A percentile compares a stretch with the other conserved stretches of the same genome.
Conservation (phyloP, 1,140 invertebrate genomes). For the Micrasema minimum region DNA sequence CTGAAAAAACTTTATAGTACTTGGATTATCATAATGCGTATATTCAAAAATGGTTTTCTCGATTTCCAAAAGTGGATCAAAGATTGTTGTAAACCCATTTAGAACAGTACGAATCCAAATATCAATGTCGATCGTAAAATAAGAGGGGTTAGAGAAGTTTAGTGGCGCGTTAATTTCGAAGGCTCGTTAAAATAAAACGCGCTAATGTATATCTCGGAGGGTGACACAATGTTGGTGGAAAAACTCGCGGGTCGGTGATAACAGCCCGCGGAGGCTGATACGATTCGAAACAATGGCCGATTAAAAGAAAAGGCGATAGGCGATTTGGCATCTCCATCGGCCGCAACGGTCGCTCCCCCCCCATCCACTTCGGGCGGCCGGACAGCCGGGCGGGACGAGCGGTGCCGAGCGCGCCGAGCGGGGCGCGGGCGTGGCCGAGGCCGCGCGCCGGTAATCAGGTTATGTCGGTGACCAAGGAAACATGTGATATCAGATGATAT, state of each 20-base stretch:
- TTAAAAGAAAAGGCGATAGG: no score
- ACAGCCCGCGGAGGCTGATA: neutral
- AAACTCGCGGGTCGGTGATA: neutral
- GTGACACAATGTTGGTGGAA: conserved; percentile 27
- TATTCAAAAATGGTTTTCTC: neutral
- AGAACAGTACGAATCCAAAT: neutral
- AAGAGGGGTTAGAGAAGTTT: neutral
- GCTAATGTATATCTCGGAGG: conserved; percentile 16
- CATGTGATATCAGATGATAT: neutral
- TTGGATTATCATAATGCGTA: neutral
- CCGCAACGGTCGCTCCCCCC: neutral
- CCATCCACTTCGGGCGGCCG: neutral
- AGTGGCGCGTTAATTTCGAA: neutral
- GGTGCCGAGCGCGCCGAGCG: neutral
- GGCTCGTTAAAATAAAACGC: conserved; percentile 30
- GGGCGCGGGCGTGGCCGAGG: neutral
- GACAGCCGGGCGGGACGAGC: neutral
- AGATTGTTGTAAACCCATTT: conserved; percentile 3
- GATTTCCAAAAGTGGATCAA: conserved; percentile 21
- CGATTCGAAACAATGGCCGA: conserved; percentile 28
- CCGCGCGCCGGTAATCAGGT: neutral
- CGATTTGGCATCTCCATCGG: conserved; percentile 28
- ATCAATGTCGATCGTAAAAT: conserved; percentile 19
- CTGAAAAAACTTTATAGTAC: neutral
- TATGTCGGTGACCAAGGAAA: conserved; percentile 2